Evolutionary conservation across 2,888 invertebrate species (phyloP), one percentile per base, ranked within the genome.

Genomic region (Didymodactylos carnosus): DNA sequence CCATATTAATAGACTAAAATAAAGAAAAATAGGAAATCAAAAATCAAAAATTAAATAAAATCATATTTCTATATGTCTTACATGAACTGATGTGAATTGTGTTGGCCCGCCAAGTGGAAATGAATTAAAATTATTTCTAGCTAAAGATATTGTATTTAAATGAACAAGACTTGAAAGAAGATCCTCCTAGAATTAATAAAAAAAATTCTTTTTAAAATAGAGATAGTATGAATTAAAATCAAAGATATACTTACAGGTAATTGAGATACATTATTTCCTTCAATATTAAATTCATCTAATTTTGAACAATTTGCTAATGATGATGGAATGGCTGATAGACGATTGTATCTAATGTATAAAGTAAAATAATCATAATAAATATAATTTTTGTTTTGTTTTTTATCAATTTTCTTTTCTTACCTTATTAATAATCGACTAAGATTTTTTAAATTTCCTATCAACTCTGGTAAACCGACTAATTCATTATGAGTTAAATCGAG

Each of bases 401-500:
- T 69, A 43, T 25, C 35, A 39, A 46, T 16, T 23, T 73, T 77
- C 29, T 75, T n/a, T n/a, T 69, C 77, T 76, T 79, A 86, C 85
- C 85, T 85, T 77, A 97, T 87, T 2, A 95, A 97, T 77, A 99
- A 86, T 76, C 98, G 88, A 35, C 89, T 91, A 76, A 99, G 86
- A 73, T 88, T 88, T 76, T 88, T 88, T 62, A 99, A 87, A 81
- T 94, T 90, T 53, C 98, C 98, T 84, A 98, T 94, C 39, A 90
- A 89, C 76, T 92, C 91, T 6, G 98, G 98, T 81, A 99, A 90
- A 84, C 94, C 94, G 76, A 93, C 83, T 62, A 99, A 86, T 81
- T 99, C 98, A 87, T 99, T 99, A 85, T 99, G 98, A 83, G 98
- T 98, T 77, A 99, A 86, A 84, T 99, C 97, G 76, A 99, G 86